Evolutionary conservation across 2,113 vertebrate species (phyloP).

Genomic region (Ctenomys sociabilis): DNA sequence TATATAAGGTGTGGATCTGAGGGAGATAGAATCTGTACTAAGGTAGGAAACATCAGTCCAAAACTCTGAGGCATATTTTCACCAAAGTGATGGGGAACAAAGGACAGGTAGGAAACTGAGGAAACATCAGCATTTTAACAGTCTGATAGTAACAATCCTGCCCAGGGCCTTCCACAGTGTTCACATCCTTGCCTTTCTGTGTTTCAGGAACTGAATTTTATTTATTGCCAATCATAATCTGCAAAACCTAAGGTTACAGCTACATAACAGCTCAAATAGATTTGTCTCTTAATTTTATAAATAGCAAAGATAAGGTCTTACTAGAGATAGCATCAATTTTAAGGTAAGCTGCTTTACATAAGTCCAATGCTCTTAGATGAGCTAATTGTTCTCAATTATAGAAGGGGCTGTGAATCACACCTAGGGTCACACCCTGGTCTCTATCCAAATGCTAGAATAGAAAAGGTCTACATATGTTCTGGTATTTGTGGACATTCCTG

Average conservation of each 20-base stretch:
- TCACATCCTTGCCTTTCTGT: neutral
- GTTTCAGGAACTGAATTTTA: slow-evolving; percentile 31
- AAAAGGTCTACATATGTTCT: neutral
- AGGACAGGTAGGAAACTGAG: neutral
- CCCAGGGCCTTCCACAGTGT: neutral
- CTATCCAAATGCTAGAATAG: slow-evolving; percentile 51
- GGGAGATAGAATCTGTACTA: neutral
- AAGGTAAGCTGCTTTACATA: too few species aligned
- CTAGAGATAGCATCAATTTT: too few species aligned
- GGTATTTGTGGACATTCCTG: neutral
- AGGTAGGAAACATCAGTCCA: slow-evolving; percentile 8
- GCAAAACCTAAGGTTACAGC: neutral
- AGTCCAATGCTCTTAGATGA: too few species aligned
- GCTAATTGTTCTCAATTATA: slow-evolving; percentile 13
- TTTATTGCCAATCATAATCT: neutral
- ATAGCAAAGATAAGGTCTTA: neutral
- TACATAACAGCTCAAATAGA: neutral
- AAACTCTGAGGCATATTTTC: neutral
- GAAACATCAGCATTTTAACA: neutral
- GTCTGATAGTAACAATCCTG: neutral
- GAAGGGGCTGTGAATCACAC: slow-evolving; percentile 20
- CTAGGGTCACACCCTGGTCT: neutral
- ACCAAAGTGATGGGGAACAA: neutral
- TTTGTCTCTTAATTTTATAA: slow-evolving; percentile 12
- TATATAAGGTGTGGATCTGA: neutral